Percentiles rank a stretch among this genome's conserved stretches.
phyloP scores from a whole-genome alignment of 2,797 vertebrate species.

The Sebastes trivittatus region DNA sequence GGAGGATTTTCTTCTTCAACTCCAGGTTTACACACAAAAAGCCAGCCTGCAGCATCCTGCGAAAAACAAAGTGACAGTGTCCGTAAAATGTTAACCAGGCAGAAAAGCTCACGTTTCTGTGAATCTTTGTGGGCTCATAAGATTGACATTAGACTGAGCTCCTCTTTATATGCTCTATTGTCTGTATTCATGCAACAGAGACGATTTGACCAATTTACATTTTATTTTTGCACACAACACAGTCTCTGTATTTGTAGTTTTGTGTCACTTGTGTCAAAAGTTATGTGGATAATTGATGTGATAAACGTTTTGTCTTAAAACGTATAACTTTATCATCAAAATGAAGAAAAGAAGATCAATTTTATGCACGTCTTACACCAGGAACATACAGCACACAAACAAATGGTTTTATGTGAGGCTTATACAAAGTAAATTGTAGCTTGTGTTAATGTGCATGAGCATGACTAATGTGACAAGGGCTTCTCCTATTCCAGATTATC shows the following conservation, averaged over 20 bases:
- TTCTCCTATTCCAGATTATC: slow-evolving; percentile 42
- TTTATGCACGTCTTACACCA: not conserved
- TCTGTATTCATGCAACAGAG: not conserved
- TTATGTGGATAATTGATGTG: not conserved
- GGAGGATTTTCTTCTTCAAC: not conserved
- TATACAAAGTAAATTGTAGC: not conserved
- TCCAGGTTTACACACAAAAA: not conserved
- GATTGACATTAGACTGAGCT: not conserved
- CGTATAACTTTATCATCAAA: not conserved
- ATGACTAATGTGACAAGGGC: slow-evolving; percentile 48
- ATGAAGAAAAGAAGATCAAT: too few relatives aligned
- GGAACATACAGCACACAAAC: not conserved
- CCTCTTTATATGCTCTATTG: not conserved
- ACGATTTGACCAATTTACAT: not conserved
- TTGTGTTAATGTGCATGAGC: slow-evolving; percentile 53
- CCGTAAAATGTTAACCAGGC: not conserved
- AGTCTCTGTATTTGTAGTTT: not conserved
- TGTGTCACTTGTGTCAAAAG: not conserved
- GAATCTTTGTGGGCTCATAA: not conserved
- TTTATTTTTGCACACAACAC: not conserved
- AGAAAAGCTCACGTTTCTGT: not conserved
- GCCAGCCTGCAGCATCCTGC: not conserved
- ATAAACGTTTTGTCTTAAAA: not conserved
- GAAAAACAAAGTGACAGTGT: too few relatives aligned
- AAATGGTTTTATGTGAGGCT: not conserved